These are phyloP conservation scores for Mactra quadrangularis DNA, from an alignment of 1,140 invertebrate genomes.

Conservation along the genomic window DNA sequence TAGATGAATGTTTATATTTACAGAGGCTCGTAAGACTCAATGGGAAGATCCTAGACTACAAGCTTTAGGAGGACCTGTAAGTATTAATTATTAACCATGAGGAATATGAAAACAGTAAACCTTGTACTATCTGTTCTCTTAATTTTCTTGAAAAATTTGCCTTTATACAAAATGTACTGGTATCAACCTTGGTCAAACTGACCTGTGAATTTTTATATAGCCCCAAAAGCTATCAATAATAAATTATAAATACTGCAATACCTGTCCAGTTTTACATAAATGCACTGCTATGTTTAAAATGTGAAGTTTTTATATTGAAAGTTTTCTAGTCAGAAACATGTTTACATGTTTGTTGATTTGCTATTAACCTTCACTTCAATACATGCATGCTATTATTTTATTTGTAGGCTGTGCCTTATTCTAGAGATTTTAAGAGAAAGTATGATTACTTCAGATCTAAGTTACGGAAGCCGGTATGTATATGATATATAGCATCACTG, in stretches of 20 bases:
- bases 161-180: too few relatives aligned
- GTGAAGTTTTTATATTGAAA: too few relatives aligned
- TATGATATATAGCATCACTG: background rate
- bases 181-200: too few relatives aligned
- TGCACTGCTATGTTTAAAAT: too few relatives aligned
- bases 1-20: constrained; percentile 66
- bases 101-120: background rate
- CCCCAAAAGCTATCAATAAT: too few relatives aligned
- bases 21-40: constrained; percentile 97
- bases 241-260: too few relatives aligned
- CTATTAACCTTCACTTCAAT: background rate
- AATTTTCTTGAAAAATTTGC: too few relatives aligned
- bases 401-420: constrained; percentile 95
- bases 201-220: too few relatives aligned
- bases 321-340: too few relatives aligned
- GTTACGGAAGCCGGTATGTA: constrained; percentile 95
- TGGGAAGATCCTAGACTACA: constrained; percentile 99
- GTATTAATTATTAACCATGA: constrained; percentile 71
- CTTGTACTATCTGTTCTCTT: too few relatives aligned
- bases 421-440: constrained; percentile 99
- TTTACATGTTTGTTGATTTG: too few relatives aligned
- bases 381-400: background rate
- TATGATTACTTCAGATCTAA: constrained; percentile 99
- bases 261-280: too few relatives aligned
- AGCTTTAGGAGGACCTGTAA: constrained; percentile 97